These are phyloP conservation scores for Microchrysa polita DNA, from an alignment of 2,888 invertebrate genomes.

Conservation along the genomic window DNA sequence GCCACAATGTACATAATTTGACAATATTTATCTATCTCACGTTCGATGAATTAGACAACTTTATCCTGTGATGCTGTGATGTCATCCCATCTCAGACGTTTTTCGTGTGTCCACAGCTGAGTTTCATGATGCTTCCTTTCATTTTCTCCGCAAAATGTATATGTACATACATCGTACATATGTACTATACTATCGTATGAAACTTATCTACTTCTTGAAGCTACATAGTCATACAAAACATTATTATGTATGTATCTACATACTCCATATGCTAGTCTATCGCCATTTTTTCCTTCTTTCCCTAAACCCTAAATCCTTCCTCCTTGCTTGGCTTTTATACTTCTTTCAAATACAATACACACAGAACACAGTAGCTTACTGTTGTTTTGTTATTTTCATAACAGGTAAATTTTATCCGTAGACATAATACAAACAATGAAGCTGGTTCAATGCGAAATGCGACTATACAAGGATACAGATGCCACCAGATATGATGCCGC, in stretches of 20 bases:
- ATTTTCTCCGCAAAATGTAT: background rate
- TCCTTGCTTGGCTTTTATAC: background rate
- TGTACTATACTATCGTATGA: no score
- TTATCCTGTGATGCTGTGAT: background rate
- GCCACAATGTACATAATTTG: background rate
- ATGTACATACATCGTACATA: no score
- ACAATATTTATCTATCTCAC: slow-evolving; percentile 6
- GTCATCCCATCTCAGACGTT: slow-evolving; percentile 14
- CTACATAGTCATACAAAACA: no score
- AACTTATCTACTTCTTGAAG: no score
- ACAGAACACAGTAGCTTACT: background rate
- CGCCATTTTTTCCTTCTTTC: background rate
- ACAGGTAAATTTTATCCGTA: slow-evolving; percentile 29
- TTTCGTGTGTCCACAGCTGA: background rate
- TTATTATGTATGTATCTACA: background rate
- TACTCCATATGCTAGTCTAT: no score
- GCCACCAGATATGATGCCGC: slow-evolving; percentile 13
- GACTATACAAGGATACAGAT: slow-evolving; percentile 6
- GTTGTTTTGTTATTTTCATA: slow-evolving; percentile 36
- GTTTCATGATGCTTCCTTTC: background rate
- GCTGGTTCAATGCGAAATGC: slow-evolving; percentile 24
- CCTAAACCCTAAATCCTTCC: background rate
- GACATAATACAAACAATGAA: slow-evolving; percentile 23
- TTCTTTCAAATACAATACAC: slow-evolving; percentile 1
- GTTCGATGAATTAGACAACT: slow-evolving; percentile 9